Conservation (phyloP, 2,113 vertebrate genomes). For the Amphiprion ocellaris region DNA sequence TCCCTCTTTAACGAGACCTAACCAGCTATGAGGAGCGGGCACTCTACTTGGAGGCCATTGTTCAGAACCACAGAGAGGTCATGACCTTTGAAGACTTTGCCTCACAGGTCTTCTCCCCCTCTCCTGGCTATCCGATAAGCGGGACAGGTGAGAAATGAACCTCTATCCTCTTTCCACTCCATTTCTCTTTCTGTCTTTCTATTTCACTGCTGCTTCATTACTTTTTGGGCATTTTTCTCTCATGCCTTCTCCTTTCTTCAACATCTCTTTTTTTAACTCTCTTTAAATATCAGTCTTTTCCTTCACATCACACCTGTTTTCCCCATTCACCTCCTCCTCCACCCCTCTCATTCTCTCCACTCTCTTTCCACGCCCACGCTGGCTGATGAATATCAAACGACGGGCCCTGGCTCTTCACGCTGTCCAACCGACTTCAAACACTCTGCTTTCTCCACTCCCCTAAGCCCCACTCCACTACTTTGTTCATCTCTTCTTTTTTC, state of each 20-base stretch:
- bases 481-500: constrained; percentile 60
- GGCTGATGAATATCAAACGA: constrained; percentile 85
- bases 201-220: constrained; percentile 12
- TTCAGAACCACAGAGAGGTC: constrained; percentile 96
- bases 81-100: constrained; percentile 99
- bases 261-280: constrained; percentile 5
- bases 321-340: constrained; percentile 66
- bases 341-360: constrained; percentile 52
- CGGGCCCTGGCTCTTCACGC: constrained; percentile 52
- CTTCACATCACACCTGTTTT: constrained; percentile 79
- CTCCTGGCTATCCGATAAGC: constrained; percentile 89
- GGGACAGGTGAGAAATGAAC: constrained; percentile 92
- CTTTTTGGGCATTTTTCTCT: constrained; percentile 26
- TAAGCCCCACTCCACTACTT: constrained; percentile 54
- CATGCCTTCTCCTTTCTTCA: not conserved
- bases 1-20: constrained; percentile 85
- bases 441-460: constrained; percentile 60
- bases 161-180: constrained; percentile 9
- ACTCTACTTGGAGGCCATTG: constrained; percentile 97
- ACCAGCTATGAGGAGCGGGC: constrained; percentile 96
- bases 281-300: constrained; percentile 30
- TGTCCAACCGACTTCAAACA: constrained; percentile 75
- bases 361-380: constrained; percentile 80
- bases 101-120: constrained; percentile 96
- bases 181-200: constrained; percentile 3